Evolutionary conservation across 2,888 invertebrate genomes (phyloP).

Genomic region (Druceiella hillmani): DNA sequence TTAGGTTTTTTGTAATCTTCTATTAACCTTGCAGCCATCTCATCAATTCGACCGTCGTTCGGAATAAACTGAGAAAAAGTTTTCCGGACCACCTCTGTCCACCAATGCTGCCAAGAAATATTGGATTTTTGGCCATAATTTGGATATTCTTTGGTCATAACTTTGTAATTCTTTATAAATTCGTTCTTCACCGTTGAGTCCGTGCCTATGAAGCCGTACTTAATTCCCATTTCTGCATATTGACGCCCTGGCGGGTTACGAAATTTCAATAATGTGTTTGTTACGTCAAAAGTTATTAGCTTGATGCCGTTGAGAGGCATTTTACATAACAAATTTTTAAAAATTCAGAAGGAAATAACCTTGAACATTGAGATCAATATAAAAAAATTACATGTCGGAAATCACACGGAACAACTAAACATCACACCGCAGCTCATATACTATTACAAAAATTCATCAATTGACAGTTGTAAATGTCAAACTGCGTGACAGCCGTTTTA

Average conservation of each 20-base stretch:
- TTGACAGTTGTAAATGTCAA: too few species aligned
- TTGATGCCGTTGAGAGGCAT: slow-evolving; percentile 49
- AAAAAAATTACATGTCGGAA: too few species aligned
- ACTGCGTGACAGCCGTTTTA: too few species aligned
- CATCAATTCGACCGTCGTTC: slow-evolving; percentile 27
- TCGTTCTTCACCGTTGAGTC: slow-evolving; percentile 52
- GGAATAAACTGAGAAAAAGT: slow-evolving; percentile 56
- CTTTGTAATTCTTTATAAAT: slow-evolving; percentile 60
- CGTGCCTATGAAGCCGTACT: slow-evolving; percentile 62
- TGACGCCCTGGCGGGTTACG: slow-evolving; percentile 64
- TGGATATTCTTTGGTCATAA: slow-evolving; percentile 64
- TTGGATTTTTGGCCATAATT: slow-evolving; percentile 70
- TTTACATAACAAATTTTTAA: too few species aligned
- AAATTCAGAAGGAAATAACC: too few species aligned
- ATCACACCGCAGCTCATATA: too few species aligned
- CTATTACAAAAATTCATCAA: too few species aligned
- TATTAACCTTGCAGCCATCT: slow-evolving; percentile 57
- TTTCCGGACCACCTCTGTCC: slow-evolving; percentile 62
- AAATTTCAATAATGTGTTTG: slow-evolving; percentile 76
- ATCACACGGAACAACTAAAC: too few species aligned
- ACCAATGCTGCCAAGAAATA: slow-evolving; percentile 77
- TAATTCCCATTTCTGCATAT: slow-evolving; percentile 65
- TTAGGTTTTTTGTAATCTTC: slow-evolving; percentile 63
- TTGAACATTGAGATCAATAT: too few species aligned
- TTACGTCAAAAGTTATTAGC: slow-evolving; percentile 83